phyloP scores from a whole-genome alignment of 2,888 invertebrate species.

The Lomographa bimaculata region DNA sequence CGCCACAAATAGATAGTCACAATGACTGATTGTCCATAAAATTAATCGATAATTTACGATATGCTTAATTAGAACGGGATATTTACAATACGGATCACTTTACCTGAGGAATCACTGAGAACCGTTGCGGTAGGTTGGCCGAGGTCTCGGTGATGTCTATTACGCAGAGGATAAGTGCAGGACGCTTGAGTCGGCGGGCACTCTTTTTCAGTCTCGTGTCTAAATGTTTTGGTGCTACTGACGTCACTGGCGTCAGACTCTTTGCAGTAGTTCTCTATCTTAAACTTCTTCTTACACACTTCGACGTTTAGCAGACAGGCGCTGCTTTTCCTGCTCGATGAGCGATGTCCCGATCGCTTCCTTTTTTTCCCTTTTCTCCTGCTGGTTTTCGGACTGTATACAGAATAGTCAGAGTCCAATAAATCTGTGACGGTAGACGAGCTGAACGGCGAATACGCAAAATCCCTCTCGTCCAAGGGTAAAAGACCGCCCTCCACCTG shows the following conservation, averaged over 20 bases:
- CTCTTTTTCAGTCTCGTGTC: slow-evolving; percentile 59
- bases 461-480: slow-evolving; percentile 79
- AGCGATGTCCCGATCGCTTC: slow-evolving; percentile 70
- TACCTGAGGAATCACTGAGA: slow-evolving; percentile 70
- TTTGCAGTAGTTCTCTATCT: slow-evolving; percentile 78
- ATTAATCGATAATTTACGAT: slow-evolving; percentile 2
- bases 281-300: slow-evolving; percentile 75
- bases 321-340: slow-evolving; percentile 67
- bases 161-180: slow-evolving; percentile 60
- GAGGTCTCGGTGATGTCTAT: slow-evolving; percentile 58
- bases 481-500: slow-evolving; percentile 71
- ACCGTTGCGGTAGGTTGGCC: slow-evolving; percentile 67
- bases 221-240: slow-evolving; percentile 48
- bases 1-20: slow-evolving; percentile 12
- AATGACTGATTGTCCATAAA: slow-evolving; percentile 9
- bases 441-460: slow-evolving; percentile 78
- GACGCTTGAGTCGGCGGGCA: slow-evolving; percentile 44
- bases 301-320: slow-evolving; percentile 62
- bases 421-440: slow-evolving; percentile 77
- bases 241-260: slow-evolving; percentile 54
- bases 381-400: slow-evolving; percentile 72
- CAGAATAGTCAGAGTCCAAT: slow-evolving; percentile 76
- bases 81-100: slow-evolving; percentile 16
- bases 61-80: background rate
- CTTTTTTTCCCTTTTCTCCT: slow-evolving; percentile 75